Conservation (phyloP, 2,888 invertebrate species). For the Epinotia bilunana region DNA sequence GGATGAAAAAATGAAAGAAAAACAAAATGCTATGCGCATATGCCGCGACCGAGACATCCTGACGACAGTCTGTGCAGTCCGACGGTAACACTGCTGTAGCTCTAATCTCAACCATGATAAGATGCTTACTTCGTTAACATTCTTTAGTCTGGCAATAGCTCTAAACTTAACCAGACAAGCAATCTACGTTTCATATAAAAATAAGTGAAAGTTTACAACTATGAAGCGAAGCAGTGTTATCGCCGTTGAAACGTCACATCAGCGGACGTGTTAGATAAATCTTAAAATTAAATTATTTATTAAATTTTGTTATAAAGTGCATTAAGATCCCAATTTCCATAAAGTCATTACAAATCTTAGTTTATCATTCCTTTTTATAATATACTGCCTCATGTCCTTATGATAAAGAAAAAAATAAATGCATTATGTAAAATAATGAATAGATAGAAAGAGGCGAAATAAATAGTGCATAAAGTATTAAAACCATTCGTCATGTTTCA, state of each 20-base stretch:
- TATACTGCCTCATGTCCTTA: slow-evolving; percentile 70
- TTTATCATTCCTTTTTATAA: slow-evolving; percentile 69
- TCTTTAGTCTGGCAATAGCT: slow-evolving; percentile 9
- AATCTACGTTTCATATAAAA: slow-evolving; percentile 20
- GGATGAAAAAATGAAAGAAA: slow-evolving; percentile 83
- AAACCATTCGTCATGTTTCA: slow-evolving; percentile 65
- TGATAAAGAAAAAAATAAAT: slow-evolving; percentile 62
- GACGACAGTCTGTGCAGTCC: slow-evolving; percentile 66
- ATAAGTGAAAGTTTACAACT: slow-evolving; percentile 27
- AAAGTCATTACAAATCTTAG: slow-evolving; percentile 67
- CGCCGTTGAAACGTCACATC: slow-evolving; percentile 73
- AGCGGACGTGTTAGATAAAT: slow-evolving; percentile 69
- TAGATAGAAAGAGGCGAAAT: slow-evolving; percentile 73
- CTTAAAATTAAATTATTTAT: slow-evolving; percentile 66
- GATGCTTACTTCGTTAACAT: slow-evolving; percentile 20
- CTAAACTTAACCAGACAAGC: slow-evolving; percentile 23
- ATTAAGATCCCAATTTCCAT: slow-evolving; percentile 63
- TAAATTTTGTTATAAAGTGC: slow-evolving; percentile 77
- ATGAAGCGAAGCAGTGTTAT: slow-evolving; percentile 78
- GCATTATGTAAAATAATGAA: slow-evolving; percentile 68
- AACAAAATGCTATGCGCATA: slow-evolving; percentile 83
- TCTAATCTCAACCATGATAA: slow-evolving; percentile 39
- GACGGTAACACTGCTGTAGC: slow-evolving; percentile 75
- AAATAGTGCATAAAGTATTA: slow-evolving; percentile 72
- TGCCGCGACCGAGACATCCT: slow-evolving; percentile 75